A percentile compares a stretch with the other conserved stretches of the same genome.
These are phyloP conservation scores for Drosophila lowei DNA, from an alignment of 1,140 invertebrate genomes.

Conservation along the genomic window DNA sequence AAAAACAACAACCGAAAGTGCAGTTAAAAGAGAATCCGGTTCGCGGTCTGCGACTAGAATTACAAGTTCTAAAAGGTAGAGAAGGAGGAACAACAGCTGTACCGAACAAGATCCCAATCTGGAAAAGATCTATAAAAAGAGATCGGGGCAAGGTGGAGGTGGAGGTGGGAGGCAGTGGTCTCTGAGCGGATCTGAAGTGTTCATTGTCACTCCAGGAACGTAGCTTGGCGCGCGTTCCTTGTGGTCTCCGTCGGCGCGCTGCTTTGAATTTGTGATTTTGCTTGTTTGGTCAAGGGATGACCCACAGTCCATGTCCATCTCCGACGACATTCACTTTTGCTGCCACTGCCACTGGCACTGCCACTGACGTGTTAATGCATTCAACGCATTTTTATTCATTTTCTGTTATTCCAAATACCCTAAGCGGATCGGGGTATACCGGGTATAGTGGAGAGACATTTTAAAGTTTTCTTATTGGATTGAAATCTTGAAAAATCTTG, in stretches of 20 bases:
- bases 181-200: neutral
- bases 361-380: constrained; percentile 24
- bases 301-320: constrained; percentile 1
- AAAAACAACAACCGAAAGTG: constrained; percentile 61
- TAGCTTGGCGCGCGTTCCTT: constrained; percentile 56
- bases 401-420: too few species aligned
- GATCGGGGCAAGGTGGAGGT: neutral
- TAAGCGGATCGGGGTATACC: too few species aligned
- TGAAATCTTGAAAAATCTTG: too few species aligned
- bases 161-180: neutral
- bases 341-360: neutral
- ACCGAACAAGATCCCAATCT: constrained; percentile 33
- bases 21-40: constrained; percentile 71
- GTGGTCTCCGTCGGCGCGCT: constrained; percentile 6
- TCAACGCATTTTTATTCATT: neutral
- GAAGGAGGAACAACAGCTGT: constrained; percentile 21
- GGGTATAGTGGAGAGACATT: too few species aligned
- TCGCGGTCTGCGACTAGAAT: constrained; percentile 28
- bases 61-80: constrained; percentile 34
- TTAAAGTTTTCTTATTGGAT: too few species aligned
- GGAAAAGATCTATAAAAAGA: constrained; percentile 25
- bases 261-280: constrained; percentile 56
- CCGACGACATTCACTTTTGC: constrained; percentile 61
- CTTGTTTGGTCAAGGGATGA: constrained; percentile 59
- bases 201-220: constrained; percentile 53